Evolutionary conservation across 1,140 invertebrate species (phyloP).

Genomic region (Drosophila bocqueti): DNA sequence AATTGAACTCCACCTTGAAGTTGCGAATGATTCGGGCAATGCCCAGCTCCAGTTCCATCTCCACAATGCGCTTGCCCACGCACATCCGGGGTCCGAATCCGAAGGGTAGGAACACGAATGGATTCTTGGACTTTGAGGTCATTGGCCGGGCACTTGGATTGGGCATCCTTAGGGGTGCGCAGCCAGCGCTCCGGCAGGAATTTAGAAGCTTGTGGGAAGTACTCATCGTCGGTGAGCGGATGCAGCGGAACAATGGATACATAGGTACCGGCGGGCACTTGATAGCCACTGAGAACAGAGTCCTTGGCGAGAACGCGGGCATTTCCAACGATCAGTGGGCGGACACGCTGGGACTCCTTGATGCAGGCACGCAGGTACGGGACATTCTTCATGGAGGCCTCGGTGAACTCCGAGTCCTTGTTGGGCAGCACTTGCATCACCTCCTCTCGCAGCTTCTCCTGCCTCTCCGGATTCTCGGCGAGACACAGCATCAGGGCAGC

Average conservation of each 20-base stretch:
- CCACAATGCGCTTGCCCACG: slow-evolving; percentile 89
- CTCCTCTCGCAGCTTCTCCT: slow-evolving; percentile 90
- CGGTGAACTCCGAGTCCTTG: slow-evolving; percentile 86
- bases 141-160: slow-evolving; percentile 52
- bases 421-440: slow-evolving; percentile 86
- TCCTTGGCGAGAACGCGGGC: slow-evolving; percentile 86
- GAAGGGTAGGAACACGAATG: slow-evolving; percentile 88
- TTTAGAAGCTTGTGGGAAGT: slow-evolving; percentile 86
- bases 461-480: slow-evolving; percentile 90
- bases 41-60: slow-evolving; percentile 89
- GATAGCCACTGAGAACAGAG: slow-evolving; percentile 87
- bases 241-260: slow-evolving; percentile 86
- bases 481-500: slow-evolving; percentile 82
- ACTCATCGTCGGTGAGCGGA: slow-evolving; percentile 83
- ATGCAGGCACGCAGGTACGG: slow-evolving; percentile 89
- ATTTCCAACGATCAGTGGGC: slow-evolving; percentile 86
- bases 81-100: slow-evolving; percentile 88
- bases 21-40: slow-evolving; percentile 87
- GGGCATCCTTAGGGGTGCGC: slow-evolving; percentile 25
- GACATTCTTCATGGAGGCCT: slow-evolving; percentile 86
- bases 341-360: slow-evolving; percentile 87
- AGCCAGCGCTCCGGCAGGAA: slow-evolving; percentile 88
- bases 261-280: slow-evolving; percentile 87
- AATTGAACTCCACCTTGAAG: slow-evolving; percentile 86
- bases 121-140: slow-evolving; percentile 85